A percentile compares a stretch with the other conserved stretches of the same genome.
phyloP scores from a whole-genome alignment of 92 coral and sea anemone genomes.

The Nematostella vectensis region DNA sequence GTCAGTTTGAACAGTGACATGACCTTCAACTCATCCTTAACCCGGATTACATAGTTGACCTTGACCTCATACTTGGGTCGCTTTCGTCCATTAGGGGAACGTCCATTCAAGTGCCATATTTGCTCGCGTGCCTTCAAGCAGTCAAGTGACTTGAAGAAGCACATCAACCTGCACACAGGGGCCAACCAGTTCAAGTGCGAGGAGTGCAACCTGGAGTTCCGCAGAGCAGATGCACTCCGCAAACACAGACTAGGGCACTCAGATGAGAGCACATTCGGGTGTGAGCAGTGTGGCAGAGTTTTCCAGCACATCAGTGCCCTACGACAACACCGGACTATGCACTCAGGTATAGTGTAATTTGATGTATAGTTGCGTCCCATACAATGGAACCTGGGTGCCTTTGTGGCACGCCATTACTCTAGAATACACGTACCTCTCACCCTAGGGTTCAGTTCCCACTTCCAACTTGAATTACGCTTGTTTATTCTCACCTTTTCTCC shows the following conservation, averaged over 20 bases:
- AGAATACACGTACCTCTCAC: not conserved
- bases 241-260: slow-evolving; percentile 86
- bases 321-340: slow-evolving; percentile 57
- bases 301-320: slow-evolving; percentile 71
- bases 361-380: not conserved
- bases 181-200: slow-evolving; percentile 93
- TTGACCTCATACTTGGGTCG: no score
- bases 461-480: no score
- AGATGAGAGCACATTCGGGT: slow-evolving; percentile 50
- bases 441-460: no score
- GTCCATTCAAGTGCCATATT: slow-evolving; percentile 93
- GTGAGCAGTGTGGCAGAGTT: slow-evolving; percentile 68
- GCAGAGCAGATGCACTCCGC: slow-evolving; percentile 93
- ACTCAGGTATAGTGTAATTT: slow-evolving; percentile 36
- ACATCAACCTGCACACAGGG: slow-evolving; percentile 99
- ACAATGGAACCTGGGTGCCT: no score
- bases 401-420: not conserved
- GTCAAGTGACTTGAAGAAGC: slow-evolving; percentile 95
- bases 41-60: no score
- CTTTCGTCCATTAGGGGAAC: slow-evolving; percentile 44
- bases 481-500: no score
- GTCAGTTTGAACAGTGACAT: no score
- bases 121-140: slow-evolving; percentile 97
- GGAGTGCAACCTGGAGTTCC: slow-evolving; percentile 89
- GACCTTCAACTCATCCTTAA: no score